Percentiles rank a stretch among this genome's conserved stretches.
Conservation (phyloP, 1,140 invertebrate species). For the Riptortus pedestris region DNA sequence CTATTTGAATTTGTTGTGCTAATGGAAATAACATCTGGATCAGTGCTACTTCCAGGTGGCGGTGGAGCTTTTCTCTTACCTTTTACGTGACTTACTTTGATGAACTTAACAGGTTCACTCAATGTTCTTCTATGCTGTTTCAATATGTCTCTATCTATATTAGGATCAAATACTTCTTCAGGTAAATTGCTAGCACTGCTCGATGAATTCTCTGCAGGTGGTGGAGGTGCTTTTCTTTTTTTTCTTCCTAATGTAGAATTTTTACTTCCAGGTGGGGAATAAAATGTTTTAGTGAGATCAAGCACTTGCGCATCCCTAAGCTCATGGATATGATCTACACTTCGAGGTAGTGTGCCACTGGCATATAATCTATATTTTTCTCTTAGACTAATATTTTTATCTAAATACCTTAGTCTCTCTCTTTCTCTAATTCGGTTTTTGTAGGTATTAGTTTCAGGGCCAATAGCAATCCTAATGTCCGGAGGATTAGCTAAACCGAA, state of each 20-base stretch:
- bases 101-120: slow-evolving; percentile 44
- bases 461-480: slow-evolving; percentile 38
- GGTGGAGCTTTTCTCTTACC: slow-evolving; percentile 61
- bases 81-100: slow-evolving; percentile 49
- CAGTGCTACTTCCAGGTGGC: slow-evolving; percentile 41
- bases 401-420: slow-evolving; percentile 43
- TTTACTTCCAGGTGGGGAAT: slow-evolving; percentile 23
- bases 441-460: slow-evolving; percentile 48
- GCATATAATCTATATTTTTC: slow-evolving; percentile 51
- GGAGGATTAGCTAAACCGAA: slow-evolving; percentile 35
- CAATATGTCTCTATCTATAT: background rate
- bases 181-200: background rate
- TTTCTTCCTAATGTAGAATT: slow-evolving; percentile 32
- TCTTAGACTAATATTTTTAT: slow-evolving; percentile 47
- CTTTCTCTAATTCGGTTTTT: slow-evolving; percentile 48
- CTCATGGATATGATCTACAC: slow-evolving; percentile 27
- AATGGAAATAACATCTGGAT: background rate
- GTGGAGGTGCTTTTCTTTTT: slow-evolving; percentile 35
- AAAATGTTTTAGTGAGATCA: slow-evolving; percentile 27
- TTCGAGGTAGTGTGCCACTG: slow-evolving; percentile 36
- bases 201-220: slow-evolving; percentile 28
- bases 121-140: slow-evolving; percentile 37
- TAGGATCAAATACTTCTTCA: background rate
- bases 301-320: slow-evolving; percentile 1
- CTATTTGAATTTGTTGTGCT: slow-evolving; percentile 12